Evolutionary conservation across 2,797 vertebrate species (phyloP), one percentile per base, ranked within the genome.

Genomic region (Myotis myotis): DNA sequence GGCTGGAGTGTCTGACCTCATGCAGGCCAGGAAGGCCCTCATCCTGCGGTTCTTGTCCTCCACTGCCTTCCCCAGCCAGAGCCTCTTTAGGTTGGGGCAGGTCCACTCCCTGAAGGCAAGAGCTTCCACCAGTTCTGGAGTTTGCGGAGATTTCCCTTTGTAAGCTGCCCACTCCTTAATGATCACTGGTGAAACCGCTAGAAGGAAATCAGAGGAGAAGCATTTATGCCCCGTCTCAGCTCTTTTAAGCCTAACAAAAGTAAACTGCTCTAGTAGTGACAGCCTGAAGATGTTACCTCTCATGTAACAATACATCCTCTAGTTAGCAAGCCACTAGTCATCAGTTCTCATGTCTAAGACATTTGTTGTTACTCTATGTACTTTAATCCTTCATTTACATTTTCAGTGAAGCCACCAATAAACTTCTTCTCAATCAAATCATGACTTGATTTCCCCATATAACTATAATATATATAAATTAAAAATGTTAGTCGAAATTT

Each of bases 161-260:
- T 99, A 99, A 97, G 99, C 99, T 60, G 99, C 99, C 99, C 99
- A 99, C 98, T 99, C 99, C 96, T 99, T 99, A 96, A 99, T 98
- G 96, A 99, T 98, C 96, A 99, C 99, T 0, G 98, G 98, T 47
- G 98, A 98, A 97, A 99, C 99, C 99, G 96, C 10, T 96, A 83
- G 95, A 94, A 1, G 62, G 89, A 94, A 95, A 36, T 30, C 25
- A 84, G 80, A 94, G 84, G 94, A 97, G 95, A 92, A 28, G 38
- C 41, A 44, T 36, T 96, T 70, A 88, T 11, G 41, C 51, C 85
- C 87, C 11, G n/a, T n/a, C 41, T 74, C 23, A 17, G 25, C 25
- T 74, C 55, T 62, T 2, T 33, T 17, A 79, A 62, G 30, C n/a
- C 49, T 10, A 79, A 62, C 64, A 90, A 90, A 95, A 62, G 89